Evolutionary conservation across 2,113 vertebrate species (phyloP).

Genomic region (Emydocephalus ijimae): DNA sequence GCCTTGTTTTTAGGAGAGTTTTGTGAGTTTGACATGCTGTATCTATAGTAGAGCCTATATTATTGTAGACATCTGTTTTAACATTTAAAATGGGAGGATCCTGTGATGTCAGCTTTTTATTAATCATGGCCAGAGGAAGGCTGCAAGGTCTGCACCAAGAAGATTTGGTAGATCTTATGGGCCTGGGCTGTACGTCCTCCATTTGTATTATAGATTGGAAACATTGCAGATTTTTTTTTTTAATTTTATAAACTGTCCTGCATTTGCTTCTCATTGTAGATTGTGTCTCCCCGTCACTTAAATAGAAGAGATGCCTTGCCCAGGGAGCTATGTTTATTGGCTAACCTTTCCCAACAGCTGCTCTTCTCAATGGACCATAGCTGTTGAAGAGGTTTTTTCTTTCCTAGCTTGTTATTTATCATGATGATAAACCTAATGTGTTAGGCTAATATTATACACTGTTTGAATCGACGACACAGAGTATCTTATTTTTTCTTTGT

Average conservation of each 20-base stretch:
- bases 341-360: not conserved
- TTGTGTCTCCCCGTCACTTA: not conserved
- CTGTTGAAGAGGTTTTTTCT: not conserved
- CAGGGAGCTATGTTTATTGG: not conserved
- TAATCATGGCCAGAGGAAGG: not conserved
- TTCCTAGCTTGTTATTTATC: not conserved
- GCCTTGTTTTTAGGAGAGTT: not conserved
- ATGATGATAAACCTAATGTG: not conserved
- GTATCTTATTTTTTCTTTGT: not conserved
- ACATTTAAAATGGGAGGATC: not conserved
- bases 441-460: not conserved
- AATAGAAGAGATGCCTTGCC: not conserved
- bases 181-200: not conserved
- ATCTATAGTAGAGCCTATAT: not conserved
- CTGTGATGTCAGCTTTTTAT: not conserved
- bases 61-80: not conserved
- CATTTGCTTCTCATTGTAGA: not conserved
- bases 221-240: not conserved
- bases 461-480: not conserved
- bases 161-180: not conserved
- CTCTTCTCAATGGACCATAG: not conserved
- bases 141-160: not conserved
- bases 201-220: not conserved
- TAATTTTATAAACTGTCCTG: not conserved
- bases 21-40: not conserved